phyloP scores from a whole-genome alignment of 2,888 invertebrate genomes.

The Pachydiplax longipennis region DNA sequence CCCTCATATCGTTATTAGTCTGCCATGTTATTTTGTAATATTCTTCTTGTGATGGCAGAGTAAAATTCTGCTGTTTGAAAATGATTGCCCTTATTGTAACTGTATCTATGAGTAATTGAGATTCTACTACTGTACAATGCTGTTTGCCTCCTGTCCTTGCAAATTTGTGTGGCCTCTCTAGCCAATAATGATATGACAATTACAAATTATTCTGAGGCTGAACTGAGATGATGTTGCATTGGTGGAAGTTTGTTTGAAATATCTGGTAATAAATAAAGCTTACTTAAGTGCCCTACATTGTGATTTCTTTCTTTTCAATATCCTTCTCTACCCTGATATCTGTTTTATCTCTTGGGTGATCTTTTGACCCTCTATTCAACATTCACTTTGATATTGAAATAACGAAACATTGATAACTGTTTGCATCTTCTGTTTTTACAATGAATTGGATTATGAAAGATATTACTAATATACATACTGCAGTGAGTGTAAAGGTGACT shows the following conservation, averaged over 20 bases:
- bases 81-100: slow-evolving; percentile 41
- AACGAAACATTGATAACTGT: too few species aligned
- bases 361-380: too few species aligned
- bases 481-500: too few species aligned
- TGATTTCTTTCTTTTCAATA: too few species aligned
- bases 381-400: too few species aligned
- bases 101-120: slow-evolving; percentile 40
- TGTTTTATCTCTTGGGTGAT: too few species aligned
- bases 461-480: too few species aligned
- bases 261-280: slow-evolving; percentile 45
- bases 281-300: slow-evolving; percentile 36
- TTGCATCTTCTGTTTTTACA: too few species aligned
- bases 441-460: too few species aligned
- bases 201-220: slow-evolving; percentile 42
- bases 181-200: slow-evolving; percentile 41
- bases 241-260: slow-evolving; percentile 47
- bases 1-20: slow-evolving; percentile 38
- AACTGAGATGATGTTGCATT: slow-evolving; percentile 46
- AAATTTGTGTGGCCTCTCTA: slow-evolving; percentile 38
- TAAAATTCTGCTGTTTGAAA: slow-evolving; percentile 29
- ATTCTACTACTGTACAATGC: slow-evolving; percentile 44
- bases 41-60: neutral
- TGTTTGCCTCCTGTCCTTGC: slow-evolving; percentile 43
- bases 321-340: too few species aligned
- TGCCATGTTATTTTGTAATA: slow-evolving; percentile 36